These are phyloP conservation scores for Oryzias celebensis DNA, from an alignment of 2,113 vertebrate genomes.

Conservation along the genomic window DNA sequence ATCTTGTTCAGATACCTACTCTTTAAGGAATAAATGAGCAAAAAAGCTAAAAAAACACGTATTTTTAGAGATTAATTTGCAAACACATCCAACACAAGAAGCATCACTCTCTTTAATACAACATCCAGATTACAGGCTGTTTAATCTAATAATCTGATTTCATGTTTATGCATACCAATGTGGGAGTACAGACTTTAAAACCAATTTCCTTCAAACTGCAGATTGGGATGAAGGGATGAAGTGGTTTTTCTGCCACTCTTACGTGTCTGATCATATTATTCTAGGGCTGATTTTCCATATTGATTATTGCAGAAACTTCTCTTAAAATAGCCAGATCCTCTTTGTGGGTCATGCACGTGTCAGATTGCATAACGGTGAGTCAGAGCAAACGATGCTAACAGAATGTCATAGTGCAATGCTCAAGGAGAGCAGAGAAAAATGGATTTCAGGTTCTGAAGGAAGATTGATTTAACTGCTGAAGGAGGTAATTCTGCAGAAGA, in stretches of 20 bases:
- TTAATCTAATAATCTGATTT: constrained; percentile 43
- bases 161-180: constrained; percentile 29
- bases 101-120: constrained; percentile 9
- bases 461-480: too few species aligned
- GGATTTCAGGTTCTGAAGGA: too few species aligned
- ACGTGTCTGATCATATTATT: neutral
- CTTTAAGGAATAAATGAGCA: neutral
- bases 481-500: too few species aligned
- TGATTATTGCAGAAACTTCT: too few species aligned
- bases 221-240: constrained; percentile 7
- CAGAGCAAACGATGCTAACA: too few species aligned
- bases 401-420: too few species aligned
- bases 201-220: constrained; percentile 14
- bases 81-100: constrained; percentile 20
- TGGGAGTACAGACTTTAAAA: neutral
- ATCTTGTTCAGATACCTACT: constrained; percentile 19
- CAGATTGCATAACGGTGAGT: too few species aligned
- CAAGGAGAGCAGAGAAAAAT: too few species aligned
- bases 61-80: constrained; percentile 27
- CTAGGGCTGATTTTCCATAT: neutral
- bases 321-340: too few species aligned
- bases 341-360: too few species aligned
- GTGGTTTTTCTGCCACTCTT: constrained; percentile 5
- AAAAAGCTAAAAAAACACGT: constrained; percentile 3
- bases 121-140: constrained; percentile 25